Evolutionary conservation across 2,113 vertebrate species (phyloP).

Genomic region (Mobula birostris): DNA sequence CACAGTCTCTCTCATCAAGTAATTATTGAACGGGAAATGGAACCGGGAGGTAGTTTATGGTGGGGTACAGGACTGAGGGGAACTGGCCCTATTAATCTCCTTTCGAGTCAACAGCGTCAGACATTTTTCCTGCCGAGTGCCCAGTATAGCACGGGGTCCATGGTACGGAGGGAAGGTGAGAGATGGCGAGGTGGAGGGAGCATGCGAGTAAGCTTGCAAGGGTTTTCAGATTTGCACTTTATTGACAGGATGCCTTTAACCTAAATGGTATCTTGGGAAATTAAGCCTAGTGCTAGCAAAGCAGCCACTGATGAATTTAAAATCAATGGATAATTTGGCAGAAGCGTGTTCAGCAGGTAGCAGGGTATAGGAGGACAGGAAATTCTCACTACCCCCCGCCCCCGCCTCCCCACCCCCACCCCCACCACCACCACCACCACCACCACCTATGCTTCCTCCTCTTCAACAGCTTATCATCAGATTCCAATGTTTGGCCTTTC

Average conservation of each 20-base stretch:
- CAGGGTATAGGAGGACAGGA: not conserved
- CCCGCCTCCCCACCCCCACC: not conserved
- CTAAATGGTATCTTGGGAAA: conserved; percentile 39
- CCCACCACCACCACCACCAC: no score
- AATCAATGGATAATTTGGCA: conserved; percentile 38
- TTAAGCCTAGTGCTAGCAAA: conserved; percentile 36
- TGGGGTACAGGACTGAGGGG: conserved; percentile 15
- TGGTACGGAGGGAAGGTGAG: not conserved
- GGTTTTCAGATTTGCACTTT: conserved; percentile 33
- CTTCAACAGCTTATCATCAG: not conserved
- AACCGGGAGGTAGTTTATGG: conserved; percentile 32
- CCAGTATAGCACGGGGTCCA: not conserved
- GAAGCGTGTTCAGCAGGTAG: conserved; percentile 28
- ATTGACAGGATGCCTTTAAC: conserved; percentile 37
- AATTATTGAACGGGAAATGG: conserved; percentile 35
- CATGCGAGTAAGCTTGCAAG: not conserved
- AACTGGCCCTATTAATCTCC: not conserved
- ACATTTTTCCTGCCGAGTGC: not conserved
- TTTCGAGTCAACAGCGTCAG: not conserved
- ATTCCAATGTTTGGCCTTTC: not conserved
- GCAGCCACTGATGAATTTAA: conserved; percentile 37
- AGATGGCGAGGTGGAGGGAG: not conserved
- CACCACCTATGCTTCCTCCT: no score
- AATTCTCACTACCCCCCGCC: not conserved
- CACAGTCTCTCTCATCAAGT: conserved; percentile 25